These are phyloP conservation scores for Parelbella ahira DNA, from an alignment of 2,888 invertebrate genomes.

Conservation along the genomic window DNA sequence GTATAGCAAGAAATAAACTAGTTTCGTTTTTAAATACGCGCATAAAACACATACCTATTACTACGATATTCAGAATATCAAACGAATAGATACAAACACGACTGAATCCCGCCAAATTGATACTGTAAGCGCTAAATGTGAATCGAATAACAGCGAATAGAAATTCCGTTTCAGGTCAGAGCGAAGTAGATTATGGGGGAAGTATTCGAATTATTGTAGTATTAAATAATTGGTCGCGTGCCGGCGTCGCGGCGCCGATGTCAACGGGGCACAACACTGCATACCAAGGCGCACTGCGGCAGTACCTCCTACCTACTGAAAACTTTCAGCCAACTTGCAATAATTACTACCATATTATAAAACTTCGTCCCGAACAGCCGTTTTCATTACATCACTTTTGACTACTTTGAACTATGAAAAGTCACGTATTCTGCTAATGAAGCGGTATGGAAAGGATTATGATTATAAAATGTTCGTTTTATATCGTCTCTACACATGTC, in stretches of 20 bases:
- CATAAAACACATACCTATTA: too few species aligned
- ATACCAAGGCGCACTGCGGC: conserved; percentile 68
- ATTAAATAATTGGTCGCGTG: conserved; percentile 71
- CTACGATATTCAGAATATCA: too few species aligned
- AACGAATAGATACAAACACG: too few species aligned
- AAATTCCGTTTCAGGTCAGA: conserved; percentile 37
- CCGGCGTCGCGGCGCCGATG: conserved; percentile 61
- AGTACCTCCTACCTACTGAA: conserved; percentile 35
- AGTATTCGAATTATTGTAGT: conserved; percentile 41
- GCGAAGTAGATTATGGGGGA: conserved; percentile 32
- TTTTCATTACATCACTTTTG: conserved; percentile 8
- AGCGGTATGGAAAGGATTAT: too few species aligned
- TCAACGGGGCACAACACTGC: conserved; percentile 57
- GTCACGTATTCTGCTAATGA: too few species aligned
- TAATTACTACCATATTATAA: conserved; percentile 19
- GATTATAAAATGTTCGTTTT: too few species aligned
- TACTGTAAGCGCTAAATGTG: conserved; percentile 6
- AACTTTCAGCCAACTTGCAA: conserved; percentile 14
- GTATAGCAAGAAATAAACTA: too few species aligned
- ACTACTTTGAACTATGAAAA: too few species aligned
- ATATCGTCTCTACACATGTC: too few species aligned
- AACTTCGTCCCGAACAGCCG: conserved; percentile 14
- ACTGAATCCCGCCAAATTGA: conserved; percentile 6
- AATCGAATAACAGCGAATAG: conserved; percentile 25
- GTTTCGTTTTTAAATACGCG: too few species aligned